A percentile compares a stretch with the other conserved stretches of the same genome.
phyloP scores from a whole-genome alignment of 2,888 invertebrate species.

The Helobdella robusta region DNA sequence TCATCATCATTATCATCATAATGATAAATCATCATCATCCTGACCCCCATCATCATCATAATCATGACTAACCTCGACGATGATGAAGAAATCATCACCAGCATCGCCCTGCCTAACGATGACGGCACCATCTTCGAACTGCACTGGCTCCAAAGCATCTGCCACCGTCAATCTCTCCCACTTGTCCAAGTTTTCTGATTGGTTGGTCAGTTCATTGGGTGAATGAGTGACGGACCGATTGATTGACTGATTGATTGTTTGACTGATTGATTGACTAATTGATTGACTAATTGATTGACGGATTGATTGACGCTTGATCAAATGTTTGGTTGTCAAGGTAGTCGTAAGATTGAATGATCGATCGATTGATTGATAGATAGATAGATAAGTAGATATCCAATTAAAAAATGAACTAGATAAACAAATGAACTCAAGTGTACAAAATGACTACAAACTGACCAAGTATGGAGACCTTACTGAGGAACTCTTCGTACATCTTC shows the following conservation, averaged over 20 bases:
- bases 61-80: conserved; percentile 69
- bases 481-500: conserved; percentile 98
- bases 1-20: background rate
- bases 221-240: no score
- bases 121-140: conserved; percentile 83
- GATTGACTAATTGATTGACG: no score
- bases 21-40: background rate
- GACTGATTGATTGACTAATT: no score
- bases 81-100: conserved; percentile 98
- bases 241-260: no score
- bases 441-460: conserved; percentile 28
- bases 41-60: background rate
- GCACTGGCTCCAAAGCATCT: conserved; percentile 89
- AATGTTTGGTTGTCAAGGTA: no score
- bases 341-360: no score
- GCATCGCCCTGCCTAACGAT: conserved; percentile 96
- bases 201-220: no score
- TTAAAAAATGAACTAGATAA: no score
- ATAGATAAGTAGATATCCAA: no score
- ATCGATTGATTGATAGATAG: no score
- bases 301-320: no score
- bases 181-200: conserved; percentile 85
- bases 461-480: conserved; percentile 89
- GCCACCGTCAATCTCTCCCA: conserved; percentile 98
- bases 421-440: background rate